Conservation (phyloP, 2,888 invertebrate genomes). For the Orthonychiurus folsomi region DNA sequence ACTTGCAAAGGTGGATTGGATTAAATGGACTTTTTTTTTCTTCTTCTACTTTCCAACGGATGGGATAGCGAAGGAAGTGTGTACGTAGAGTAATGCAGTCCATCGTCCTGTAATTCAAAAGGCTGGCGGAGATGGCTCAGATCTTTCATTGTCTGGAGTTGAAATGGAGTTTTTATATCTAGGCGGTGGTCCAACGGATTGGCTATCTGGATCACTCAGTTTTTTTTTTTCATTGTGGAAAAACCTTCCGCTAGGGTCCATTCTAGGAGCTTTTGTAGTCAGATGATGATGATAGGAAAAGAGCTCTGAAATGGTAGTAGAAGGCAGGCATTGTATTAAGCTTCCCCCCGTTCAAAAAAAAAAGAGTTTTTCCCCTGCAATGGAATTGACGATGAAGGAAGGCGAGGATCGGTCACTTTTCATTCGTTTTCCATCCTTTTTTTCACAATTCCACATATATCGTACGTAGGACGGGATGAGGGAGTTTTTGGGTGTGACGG, state of each 20-base stretch:
- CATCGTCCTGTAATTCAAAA: background rate
- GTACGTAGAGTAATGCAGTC: background rate
- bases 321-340: background rate
- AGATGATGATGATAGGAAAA: background rate
- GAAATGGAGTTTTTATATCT: constrained; percentile 7
- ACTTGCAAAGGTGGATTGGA: background rate
- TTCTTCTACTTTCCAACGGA: too few species aligned
- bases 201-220: constrained; percentile 6
- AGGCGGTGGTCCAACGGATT: too few species aligned
- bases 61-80: background rate
- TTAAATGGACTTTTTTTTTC: constrained; percentile 1
- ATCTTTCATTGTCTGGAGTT: constrained; percentile 1
- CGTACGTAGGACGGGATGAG: background rate
- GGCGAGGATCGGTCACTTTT: background rate
- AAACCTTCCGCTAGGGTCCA: background rate
- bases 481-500: background rate
- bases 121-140: background rate
- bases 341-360: background rate
- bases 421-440: background rate
- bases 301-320: constrained; percentile 2
- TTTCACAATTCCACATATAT: background rate
- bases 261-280: background rate
- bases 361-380: background rate
- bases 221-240: constrained; percentile 2
- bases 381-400: background rate